phyloP scores from a whole-genome alignment of 2,888 invertebrate genomes.

The Artemia sinica region DNA sequence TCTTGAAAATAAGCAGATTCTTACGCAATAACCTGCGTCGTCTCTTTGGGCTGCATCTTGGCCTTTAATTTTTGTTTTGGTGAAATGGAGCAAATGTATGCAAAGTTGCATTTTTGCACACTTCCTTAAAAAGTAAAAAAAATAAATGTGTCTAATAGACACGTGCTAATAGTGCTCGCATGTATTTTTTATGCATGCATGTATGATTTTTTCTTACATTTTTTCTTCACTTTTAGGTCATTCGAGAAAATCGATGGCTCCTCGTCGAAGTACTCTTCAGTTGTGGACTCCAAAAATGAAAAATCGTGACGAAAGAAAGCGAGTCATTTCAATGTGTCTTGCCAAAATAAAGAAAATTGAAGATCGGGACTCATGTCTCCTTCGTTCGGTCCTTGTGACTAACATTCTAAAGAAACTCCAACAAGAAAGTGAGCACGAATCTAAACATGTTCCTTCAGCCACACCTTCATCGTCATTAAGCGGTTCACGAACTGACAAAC shows the following conservation, averaged over 20 bases:
- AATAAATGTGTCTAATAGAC: no score
- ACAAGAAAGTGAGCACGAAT: conserved; percentile 11
- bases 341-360: conserved; percentile 20
- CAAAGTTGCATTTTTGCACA: no score
- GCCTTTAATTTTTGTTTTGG: no score
- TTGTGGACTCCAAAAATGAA: conserved; percentile 19
- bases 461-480: conserved; percentile 12
- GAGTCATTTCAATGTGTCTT: conserved; percentile 18
- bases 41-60: no score
- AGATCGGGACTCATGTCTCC: conserved; percentile 21
- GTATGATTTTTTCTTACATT: not conserved
- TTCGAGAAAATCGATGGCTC: conserved; percentile 11
- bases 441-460: not conserved
- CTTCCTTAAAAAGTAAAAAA: no score
- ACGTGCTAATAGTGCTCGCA: no score
- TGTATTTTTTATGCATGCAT: no score
- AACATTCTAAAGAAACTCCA: conserved; percentile 19
- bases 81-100: no score
- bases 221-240: not conserved
- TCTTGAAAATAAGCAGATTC: no score
- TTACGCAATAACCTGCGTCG: no score
- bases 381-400: conserved; percentile 20
- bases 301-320: conserved; percentile 19
- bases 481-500: conserved; percentile 11
- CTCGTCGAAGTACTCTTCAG: conserved; percentile 18